Evolutionary conservation across 2,888 invertebrate species (phyloP).

Genomic region (Drosophila macrospina): DNA sequence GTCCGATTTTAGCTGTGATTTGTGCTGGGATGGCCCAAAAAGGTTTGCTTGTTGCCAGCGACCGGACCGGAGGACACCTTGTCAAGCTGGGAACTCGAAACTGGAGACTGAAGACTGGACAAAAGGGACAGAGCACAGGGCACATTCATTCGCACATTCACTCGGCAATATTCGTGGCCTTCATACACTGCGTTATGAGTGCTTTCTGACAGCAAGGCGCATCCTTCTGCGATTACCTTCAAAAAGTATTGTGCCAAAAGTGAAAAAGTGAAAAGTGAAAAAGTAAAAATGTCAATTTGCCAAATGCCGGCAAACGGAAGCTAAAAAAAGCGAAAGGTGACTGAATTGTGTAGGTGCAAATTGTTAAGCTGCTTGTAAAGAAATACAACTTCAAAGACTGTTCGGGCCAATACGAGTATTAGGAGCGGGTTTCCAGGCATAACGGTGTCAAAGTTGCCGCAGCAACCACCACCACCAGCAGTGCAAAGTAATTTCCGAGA

Average conservation of each 20-base stretch:
- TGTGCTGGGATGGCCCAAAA: slow-evolving; percentile 27
- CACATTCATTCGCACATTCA: slow-evolving; percentile 20
- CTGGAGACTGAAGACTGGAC: slow-evolving; percentile 40
- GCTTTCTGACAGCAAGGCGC: slow-evolving; percentile 30
- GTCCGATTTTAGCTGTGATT: slow-evolving; percentile 44
- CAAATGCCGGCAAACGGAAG: slow-evolving; percentile 69
- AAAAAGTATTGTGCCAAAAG: slow-evolving; percentile 60
- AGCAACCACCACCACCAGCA: slow-evolving; percentile 65
- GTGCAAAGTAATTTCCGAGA: slow-evolving; percentile 79
- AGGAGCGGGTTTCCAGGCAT: slow-evolving; percentile 35
- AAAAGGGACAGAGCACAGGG: slow-evolving; percentile 30
- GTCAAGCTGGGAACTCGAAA: too few relatives aligned
- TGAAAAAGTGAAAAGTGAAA: slow-evolving; percentile 58
- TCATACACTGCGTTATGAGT: slow-evolving; percentile 47
- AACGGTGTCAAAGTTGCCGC: slow-evolving; percentile 69
- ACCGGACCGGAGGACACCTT: slow-evolving; percentile 39
- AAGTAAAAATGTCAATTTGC: slow-evolving; percentile 78
- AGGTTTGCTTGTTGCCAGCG: slow-evolving; percentile 10
- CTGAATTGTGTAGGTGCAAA: slow-evolving; percentile 53
- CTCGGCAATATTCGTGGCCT: slow-evolving; percentile 24
- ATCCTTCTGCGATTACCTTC: slow-evolving; percentile 11
- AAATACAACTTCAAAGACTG: slow-evolving; percentile 62
- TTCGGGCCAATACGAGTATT: slow-evolving; percentile 27
- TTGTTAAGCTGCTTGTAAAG: slow-evolving; percentile 51
- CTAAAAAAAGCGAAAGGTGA: slow-evolving; percentile 25